Percentiles rank a stretch among this genome's conserved stretches.
Conservation (phyloP, 2,888 invertebrate species). For the Euplagia quadripunctaria region DNA sequence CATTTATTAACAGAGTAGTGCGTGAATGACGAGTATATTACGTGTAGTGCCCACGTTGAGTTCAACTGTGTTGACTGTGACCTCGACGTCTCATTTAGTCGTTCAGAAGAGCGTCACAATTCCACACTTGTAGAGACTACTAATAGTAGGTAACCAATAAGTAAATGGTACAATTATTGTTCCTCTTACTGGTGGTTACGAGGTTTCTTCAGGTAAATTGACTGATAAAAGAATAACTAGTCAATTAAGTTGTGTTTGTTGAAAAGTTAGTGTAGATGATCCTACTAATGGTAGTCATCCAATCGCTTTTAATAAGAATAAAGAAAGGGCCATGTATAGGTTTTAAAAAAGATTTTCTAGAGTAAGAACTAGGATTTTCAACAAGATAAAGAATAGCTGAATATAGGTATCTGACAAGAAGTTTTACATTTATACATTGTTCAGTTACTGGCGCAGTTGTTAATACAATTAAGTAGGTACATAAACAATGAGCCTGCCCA, state of each 20-base stretch:
- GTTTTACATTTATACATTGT: background rate
- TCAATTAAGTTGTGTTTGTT: too few species aligned
- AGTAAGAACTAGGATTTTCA: too few species aligned
- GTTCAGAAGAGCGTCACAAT: slow-evolving; percentile 2
- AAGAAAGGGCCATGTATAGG: too few species aligned
- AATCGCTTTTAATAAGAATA: too few species aligned
- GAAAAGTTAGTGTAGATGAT: too few species aligned
- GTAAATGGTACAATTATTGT: background rate
- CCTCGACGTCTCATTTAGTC: slow-evolving; percentile 43
- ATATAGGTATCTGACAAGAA: background rate
- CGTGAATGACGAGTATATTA: slow-evolving; percentile 39
- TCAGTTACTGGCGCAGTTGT: background rate
- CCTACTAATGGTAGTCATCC: too few species aligned
- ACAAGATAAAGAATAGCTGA: too few species aligned
- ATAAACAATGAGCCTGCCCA: background rate
- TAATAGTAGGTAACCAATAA: background rate
- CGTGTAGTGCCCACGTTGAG: slow-evolving; percentile 34
- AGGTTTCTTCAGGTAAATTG: too few species aligned
- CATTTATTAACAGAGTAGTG: slow-evolving; percentile 43
- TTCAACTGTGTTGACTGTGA: slow-evolving; percentile 34
- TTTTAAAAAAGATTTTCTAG: too few species aligned
- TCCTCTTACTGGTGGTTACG: too few species aligned
- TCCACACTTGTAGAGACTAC: background rate
- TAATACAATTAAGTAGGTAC: background rate
- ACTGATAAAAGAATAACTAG: too few species aligned